These are phyloP conservation scores for Paratilapia polleni DNA, from an alignment of 2,113 vertebrate species.

Conservation along the genomic window DNA sequence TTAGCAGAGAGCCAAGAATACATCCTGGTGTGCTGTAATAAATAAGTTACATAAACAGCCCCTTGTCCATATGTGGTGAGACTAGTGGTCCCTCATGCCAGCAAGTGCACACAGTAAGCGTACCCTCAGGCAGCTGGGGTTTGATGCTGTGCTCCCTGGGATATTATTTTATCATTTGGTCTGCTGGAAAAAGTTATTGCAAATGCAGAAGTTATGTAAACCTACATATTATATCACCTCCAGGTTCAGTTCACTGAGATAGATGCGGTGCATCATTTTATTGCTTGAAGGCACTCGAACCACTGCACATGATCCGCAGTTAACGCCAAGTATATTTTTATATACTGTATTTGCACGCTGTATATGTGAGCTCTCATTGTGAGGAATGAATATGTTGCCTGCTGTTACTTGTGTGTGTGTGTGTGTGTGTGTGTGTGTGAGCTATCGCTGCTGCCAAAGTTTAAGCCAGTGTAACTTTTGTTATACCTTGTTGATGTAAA, in stretches of 20 bases:
- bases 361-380: constrained; percentile 25
- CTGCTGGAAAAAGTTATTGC: neutral
- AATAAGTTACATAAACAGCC: constrained; percentile 10
- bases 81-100: constrained; percentile 15
- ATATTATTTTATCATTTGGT: neutral
- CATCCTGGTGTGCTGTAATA: constrained; percentile 11
- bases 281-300: neutral
- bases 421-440: neutral
- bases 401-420: neutral
- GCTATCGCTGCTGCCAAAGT: constrained; percentile 35
- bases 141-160: neutral
- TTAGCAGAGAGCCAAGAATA: constrained; percentile 21
- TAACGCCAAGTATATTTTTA: neutral
- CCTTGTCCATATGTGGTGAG: constrained; percentile 21
- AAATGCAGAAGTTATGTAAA: constrained; percentile 13
- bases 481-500: constrained; percentile 11
- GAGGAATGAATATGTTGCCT: neutral
- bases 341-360: constrained; percentile 35
- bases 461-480: constrained; percentile 19
- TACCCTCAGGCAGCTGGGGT: constrained; percentile 7
- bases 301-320: neutral
- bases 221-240: neutral
- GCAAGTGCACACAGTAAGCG: constrained; percentile 25
- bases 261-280: neutral
- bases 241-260: neutral